Base-by-base conservation (phyloP, 2,113 vertebrate species). In the Cyprinodon variegatus region DNA sequence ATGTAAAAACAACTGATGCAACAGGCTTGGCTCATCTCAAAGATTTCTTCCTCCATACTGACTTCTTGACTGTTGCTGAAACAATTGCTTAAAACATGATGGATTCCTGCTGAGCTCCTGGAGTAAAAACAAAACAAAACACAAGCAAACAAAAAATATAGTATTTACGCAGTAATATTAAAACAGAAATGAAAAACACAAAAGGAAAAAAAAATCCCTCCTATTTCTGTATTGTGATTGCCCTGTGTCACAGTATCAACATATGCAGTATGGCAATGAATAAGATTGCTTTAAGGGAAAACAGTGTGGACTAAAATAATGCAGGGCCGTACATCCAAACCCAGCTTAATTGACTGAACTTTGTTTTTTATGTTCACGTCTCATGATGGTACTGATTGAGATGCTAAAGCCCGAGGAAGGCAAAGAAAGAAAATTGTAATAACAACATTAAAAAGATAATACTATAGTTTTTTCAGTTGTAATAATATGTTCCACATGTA, bases 1-100 rank as follows among this genome's bases (percentile, higher is more conserved):
- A 60, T 4, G 36, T 13, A 48, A 45, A 53, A 41, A 82, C 20
- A 60, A 2, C 37, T 72, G 45, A 45, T 39, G 41, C 68, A 74
- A 68, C 59, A 53, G 4, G n/a, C 12, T 29, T 50, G 13, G 4
- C 41, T 64, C 8, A 57, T n/a, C 20, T 57, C 50, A 57, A 57
- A 20, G 17, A 20, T 20, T 57, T 57, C 20, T 20, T 20, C 7
- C 10, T 57, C 8, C 10, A 57, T 2, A 8, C 50, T 9, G 9
- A 8, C 50, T 57, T 20, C n/a, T 20, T 57, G 20, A 8, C 17
- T 8, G 8, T 4, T 53, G 4, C 15, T 15, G 14, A 14, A 2
- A 57, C n/a, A 7, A 14, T 57, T 20, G 50, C 50, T 57, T 57
- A 57, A 57, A 57, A 57, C 17, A n/a, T n/a, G n/a, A 57, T 20